phyloP scores from a whole-genome alignment of 2,888 invertebrate genomes.

The Euclidia mi region DNA sequence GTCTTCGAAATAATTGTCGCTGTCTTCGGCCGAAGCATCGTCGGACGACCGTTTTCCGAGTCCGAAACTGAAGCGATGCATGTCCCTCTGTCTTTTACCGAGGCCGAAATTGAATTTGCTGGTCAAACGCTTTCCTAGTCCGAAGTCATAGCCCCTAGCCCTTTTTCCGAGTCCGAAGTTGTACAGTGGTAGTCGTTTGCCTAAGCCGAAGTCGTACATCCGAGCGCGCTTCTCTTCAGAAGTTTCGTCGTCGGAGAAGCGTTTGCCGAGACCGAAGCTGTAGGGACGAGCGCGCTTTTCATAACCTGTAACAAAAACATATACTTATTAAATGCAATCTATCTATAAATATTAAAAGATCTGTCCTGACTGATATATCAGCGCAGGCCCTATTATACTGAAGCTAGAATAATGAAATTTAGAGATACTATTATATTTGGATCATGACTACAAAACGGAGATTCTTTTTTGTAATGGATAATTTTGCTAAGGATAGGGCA shows the following conservation, averaged over 20 bases:
- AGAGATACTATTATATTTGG: too few relatives aligned
- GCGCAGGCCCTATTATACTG: too few relatives aligned
- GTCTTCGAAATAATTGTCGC: slow-evolving; percentile 71
- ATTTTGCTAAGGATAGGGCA: too few relatives aligned
- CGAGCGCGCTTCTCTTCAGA: slow-evolving; percentile 79
- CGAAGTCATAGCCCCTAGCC: slow-evolving; percentile 86
- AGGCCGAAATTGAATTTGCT: slow-evolving; percentile 90
- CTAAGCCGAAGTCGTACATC: slow-evolving; percentile 84
- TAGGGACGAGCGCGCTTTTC: slow-evolving; percentile 91
- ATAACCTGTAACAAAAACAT: slow-evolving; percentile 65
- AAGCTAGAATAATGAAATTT: too few relatives aligned
- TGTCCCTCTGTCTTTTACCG: slow-evolving; percentile 88
- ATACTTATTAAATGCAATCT: too few relatives aligned
- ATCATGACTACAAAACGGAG: too few relatives aligned
- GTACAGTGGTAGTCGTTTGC: slow-evolving; percentile 83
- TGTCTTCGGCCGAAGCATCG: slow-evolving; percentile 66
- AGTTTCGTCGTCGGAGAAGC: slow-evolving; percentile 79
- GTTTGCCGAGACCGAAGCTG: slow-evolving; percentile 93
- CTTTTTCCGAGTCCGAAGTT: slow-evolving; percentile 88
- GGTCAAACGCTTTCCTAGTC: slow-evolving; percentile 88
- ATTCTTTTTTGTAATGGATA: too few relatives aligned
- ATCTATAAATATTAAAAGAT: too few relatives aligned
- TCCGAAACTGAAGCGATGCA: slow-evolving; percentile 89
- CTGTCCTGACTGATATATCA: too few relatives aligned
- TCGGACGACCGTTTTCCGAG: slow-evolving; percentile 88